A percentile compares a stretch with the other conserved stretches of the same genome.
Evolutionary conservation across 2,797 vertebrate species (phyloP).

Genomic region (Lophius americanus): DNA sequence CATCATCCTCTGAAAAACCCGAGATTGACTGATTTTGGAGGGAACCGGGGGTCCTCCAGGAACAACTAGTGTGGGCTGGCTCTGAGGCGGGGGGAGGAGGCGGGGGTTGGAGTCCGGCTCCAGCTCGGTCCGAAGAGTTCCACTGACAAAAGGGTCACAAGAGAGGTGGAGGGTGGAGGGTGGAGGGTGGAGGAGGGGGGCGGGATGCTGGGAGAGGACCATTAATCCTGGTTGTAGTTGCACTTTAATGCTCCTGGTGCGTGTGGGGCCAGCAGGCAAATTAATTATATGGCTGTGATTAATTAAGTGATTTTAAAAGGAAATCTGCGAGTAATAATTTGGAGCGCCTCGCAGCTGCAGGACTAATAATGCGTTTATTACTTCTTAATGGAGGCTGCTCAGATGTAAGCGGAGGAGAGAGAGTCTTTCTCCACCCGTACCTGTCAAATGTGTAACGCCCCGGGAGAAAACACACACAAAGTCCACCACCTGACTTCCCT

Average conservation of each 20-base stretch:
- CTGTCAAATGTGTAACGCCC: background rate
- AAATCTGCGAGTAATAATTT: conserved; percentile 75
- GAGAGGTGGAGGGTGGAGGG: conserved; percentile 22
- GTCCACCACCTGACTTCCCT: background rate
- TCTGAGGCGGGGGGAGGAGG: background rate
- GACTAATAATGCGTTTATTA: conserved; percentile 75
- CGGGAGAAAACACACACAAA: too few species aligned
- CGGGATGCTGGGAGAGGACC: conserved; percentile 27
- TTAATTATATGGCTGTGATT: conserved; percentile 74
- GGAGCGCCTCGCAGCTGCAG: conserved; percentile 62
- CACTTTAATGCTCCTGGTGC: conserved; percentile 55
- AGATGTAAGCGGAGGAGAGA: conserved; percentile 39
- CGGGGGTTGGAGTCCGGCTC: conserved; percentile 21
- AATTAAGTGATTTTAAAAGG: conserved; percentile 73
- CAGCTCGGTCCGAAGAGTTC: conserved; percentile 58
- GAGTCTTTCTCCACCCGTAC: background rate
- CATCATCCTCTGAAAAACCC: conserved; percentile 69
- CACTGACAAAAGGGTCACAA: conserved; percentile 30
- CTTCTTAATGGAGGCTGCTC: conserved; percentile 71
- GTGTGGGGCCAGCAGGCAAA: conserved; percentile 61
- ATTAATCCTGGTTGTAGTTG: conserved; percentile 62
- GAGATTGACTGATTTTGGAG: conserved; percentile 60
- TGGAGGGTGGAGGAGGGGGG: background rate
- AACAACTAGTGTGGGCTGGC: conserved; percentile 58
- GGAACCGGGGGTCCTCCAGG: conserved; percentile 63